Percentiles rank a stretch among this genome's conserved stretches.
These are phyloP conservation scores for Lepidocyrtoides sp. DNA, from an alignment of 2,888 invertebrate genomes.

Conservation along the genomic window DNA sequence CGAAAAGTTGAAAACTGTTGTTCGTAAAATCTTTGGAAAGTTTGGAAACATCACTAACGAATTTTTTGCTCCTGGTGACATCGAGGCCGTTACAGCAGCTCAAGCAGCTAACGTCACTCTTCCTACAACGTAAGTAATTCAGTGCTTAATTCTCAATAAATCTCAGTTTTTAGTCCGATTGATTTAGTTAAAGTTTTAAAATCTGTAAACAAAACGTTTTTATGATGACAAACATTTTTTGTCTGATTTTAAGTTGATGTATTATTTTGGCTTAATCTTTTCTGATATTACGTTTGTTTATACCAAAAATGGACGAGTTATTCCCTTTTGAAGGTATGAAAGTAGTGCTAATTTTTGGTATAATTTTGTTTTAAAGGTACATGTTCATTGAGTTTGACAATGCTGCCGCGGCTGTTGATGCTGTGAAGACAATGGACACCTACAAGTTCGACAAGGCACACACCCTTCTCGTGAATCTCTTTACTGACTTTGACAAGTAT, in stretches of 20 bases:
- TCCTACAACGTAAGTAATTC: constrained; percentile 75
- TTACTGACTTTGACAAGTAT: constrained; percentile 98
- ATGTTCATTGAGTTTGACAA: constrained; percentile 97
- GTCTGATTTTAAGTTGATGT: constrained; percentile 61
- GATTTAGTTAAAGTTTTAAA: not conserved
- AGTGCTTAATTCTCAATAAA: not conserved
- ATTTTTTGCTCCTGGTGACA: constrained; percentile 91
- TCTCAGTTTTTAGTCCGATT: not conserved
- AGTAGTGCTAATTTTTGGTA: no score
- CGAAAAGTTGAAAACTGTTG: constrained; percentile 96
- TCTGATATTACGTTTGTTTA: constrained; percentile 58
- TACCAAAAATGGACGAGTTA: no score
- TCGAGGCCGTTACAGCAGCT: constrained; percentile 58
- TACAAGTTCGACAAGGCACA: constrained; percentile 94
- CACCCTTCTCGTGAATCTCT: constrained; percentile 96
- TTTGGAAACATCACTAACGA: constrained; percentile 96
- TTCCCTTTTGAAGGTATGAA: not conserved
- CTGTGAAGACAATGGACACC: constrained; percentile 95
- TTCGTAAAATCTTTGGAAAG: constrained; percentile 96
- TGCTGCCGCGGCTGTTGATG: constrained; percentile 94
- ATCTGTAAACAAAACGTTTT: not conserved
- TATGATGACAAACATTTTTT: not conserved
- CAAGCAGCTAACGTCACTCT: constrained; percentile 25
- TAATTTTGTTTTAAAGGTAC: constrained; percentile 88
- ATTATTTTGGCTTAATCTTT: constrained; percentile 80